phyloP scores from a whole-genome alignment of 1,140 invertebrate species.

The Amphibalanus amphitrite region DNA sequence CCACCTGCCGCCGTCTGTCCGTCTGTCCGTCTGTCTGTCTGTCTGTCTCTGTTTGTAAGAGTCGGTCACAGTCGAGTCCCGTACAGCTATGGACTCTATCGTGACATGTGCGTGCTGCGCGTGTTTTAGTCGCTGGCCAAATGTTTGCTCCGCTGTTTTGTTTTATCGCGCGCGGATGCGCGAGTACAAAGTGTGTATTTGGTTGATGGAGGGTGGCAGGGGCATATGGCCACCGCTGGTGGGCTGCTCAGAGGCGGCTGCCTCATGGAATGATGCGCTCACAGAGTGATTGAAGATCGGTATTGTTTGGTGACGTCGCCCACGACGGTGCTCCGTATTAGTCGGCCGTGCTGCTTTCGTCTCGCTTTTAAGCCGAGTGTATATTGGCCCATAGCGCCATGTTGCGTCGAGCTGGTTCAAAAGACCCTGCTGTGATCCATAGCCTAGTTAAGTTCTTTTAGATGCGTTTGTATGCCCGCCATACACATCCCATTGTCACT shows the following conservation, averaged over 20 bases:
- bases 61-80: too few relatives aligned
- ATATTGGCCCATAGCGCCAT: too few relatives aligned
- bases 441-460: neutral
- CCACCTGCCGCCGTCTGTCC: too few relatives aligned
- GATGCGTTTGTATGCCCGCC: neutral
- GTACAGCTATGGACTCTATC: too few relatives aligned
- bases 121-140: neutral
- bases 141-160: neutral
- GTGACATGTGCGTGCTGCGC: neutral
- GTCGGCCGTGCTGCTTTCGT: neutral
- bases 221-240: too few relatives aligned
- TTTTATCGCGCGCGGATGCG: neutral
- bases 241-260: too few relatives aligned
- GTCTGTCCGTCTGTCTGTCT: too few relatives aligned
- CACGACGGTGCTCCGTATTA: neutral
- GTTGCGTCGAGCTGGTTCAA: neutral
- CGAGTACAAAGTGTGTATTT: neutral
- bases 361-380: neutral
- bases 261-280: too few relatives aligned
- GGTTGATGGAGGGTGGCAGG: neutral
- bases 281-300: too few relatives aligned
- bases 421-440: neutral
- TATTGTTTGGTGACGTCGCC: too few relatives aligned
- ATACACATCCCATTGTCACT: neutral
- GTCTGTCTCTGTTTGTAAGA: too few relatives aligned